phyloP scores from a whole-genome alignment of 2,113 vertebrate species.

The Oncorhynchus masou region DNA sequence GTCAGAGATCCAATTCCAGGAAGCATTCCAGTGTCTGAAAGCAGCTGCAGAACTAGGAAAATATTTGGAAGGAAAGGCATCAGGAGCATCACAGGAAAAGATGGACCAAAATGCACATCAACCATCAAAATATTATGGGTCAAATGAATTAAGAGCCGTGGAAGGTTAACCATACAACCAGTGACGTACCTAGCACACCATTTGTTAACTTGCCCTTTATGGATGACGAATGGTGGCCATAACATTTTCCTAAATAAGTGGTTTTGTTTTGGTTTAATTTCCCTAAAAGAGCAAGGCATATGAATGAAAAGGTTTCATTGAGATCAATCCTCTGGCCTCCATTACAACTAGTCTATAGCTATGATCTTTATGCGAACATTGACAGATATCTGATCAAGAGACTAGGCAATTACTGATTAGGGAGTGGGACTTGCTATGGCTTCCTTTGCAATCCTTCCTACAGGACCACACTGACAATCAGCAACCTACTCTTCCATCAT shows the following conservation, averaged over 20 bases:
- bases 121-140: background rate
- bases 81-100: constrained; percentile 28
- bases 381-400: background rate
- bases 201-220: background rate
- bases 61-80: constrained; percentile 18
- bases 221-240: background rate
- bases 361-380: background rate
- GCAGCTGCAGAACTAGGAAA: constrained; percentile 27
- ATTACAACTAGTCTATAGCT: background rate
- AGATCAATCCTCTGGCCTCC: background rate
- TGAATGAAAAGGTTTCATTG: background rate
- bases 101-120: background rate
- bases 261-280: background rate
- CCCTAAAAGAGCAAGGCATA: background rate
- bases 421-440: background rate
- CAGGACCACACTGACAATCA: background rate
- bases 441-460: background rate
- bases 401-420: background rate
- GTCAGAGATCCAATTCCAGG: constrained; percentile 48
- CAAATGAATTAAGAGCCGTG: background rate
- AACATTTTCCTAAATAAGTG: background rate
- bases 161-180: background rate
- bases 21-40: constrained; percentile 27
- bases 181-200: background rate
- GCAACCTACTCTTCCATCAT: background rate